Conservation (phyloP, 2,888 invertebrate species). For the Leucoptera coffeella region DNA sequence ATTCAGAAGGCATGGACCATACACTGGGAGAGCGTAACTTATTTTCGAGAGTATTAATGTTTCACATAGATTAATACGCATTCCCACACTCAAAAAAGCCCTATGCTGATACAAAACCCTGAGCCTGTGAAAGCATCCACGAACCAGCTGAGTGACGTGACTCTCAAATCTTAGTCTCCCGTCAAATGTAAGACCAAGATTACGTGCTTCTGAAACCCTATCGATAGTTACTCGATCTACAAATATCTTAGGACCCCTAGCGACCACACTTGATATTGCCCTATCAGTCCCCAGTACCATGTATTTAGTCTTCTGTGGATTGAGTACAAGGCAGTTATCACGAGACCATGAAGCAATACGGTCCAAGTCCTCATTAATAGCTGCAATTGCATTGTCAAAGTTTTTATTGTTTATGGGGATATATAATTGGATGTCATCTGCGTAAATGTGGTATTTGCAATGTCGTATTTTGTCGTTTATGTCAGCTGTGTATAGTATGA, state of each 20-base stretch:
- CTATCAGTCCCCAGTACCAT: neutral
- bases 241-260: neutral
- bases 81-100: neutral
- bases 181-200: neutral
- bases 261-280: too few relatives aligned
- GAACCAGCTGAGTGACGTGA: too few relatives aligned
- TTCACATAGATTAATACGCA: neutral
- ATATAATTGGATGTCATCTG: constrained; percentile 6
- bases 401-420: too few relatives aligned
- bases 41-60: neutral
- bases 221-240: neutral
- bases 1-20: neutral
- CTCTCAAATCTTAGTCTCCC: neutral
- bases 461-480: too few relatives aligned
- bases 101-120: neutral
- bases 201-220: neutral
- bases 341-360: too few relatives aligned
- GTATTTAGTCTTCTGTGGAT: neutral
- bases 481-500: constrained; percentile 6
- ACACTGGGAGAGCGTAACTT: neutral
- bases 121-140: too few relatives aligned
- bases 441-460: constrained; percentile 1
- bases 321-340: too few relatives aligned
- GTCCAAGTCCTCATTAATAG: too few relatives aligned
- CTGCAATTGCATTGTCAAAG: too few relatives aligned